These are phyloP conservation scores for Polypterus bichir DNA, from an alignment of 2,113 vertebrate genomes.

Conservation along the genomic window DNA sequence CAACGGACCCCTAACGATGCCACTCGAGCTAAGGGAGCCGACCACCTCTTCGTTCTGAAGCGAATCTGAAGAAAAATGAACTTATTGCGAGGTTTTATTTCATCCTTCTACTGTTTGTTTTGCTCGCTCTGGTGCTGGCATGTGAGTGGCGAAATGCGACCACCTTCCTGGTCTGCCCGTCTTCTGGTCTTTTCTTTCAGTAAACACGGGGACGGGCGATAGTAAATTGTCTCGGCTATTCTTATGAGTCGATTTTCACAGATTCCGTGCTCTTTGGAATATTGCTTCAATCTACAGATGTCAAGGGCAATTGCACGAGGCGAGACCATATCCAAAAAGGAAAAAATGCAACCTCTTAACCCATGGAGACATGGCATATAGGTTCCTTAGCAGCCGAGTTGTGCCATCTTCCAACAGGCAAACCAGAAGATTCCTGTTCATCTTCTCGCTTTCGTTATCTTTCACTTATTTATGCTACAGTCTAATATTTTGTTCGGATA, in stretches of 20 bases:
- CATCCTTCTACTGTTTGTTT: no score
- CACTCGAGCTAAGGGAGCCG: no score
- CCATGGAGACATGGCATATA: slow-evolving; percentile 83
- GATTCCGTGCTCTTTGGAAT: slow-evolving; percentile 22
- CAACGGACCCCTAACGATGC: no score
- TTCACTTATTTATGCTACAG: slow-evolving; percentile 76
- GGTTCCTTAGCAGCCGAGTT: slow-evolving; percentile 56
- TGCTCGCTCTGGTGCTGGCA: no score
- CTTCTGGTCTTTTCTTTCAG: no score
- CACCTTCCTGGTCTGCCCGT: no score
- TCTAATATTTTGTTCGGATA: slow-evolving; percentile 60
- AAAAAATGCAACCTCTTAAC: slow-evolving; percentile 50
- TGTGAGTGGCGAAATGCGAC: no score
- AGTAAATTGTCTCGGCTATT: no score
- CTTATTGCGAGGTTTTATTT: no score
- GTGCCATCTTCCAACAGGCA: slow-evolving; percentile 58
- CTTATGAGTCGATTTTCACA: background rate
- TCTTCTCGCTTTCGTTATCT: slow-evolving; percentile 68
- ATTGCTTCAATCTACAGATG: slow-evolving; percentile 17
- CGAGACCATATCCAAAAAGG: slow-evolving; percentile 35
- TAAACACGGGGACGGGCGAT: no score
- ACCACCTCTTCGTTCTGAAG: no score
- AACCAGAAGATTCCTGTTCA: slow-evolving; percentile 65
- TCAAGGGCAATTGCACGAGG: slow-evolving; percentile 19
- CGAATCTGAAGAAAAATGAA: no score